Conservation (phyloP, 2,888 invertebrate genomes). For the Philereme transversata region DNA sequence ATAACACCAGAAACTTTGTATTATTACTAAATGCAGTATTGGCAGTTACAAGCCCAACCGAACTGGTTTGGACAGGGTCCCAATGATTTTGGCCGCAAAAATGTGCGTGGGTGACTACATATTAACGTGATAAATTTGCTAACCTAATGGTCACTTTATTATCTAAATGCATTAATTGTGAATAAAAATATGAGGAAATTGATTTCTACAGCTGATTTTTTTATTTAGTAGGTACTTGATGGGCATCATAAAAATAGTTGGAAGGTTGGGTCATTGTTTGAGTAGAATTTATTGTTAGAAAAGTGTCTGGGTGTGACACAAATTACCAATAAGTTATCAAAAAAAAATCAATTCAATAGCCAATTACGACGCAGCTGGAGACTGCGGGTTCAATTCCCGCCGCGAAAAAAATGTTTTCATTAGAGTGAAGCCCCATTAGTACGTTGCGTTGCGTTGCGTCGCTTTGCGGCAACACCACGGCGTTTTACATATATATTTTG, state of each 20-base stretch:
- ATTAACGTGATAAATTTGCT: slow-evolving; percentile 11
- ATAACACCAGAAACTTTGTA: too few species aligned
- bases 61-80: slow-evolving; percentile 26
- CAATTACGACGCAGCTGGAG: too few species aligned
- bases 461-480: too few species aligned
- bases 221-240: slow-evolving; percentile 4
- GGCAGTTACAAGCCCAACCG: slow-evolving; percentile 14
- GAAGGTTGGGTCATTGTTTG: background rate
- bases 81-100: slow-evolving; percentile 19
- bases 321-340: too few species aligned
- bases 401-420: too few species aligned
- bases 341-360: too few species aligned
- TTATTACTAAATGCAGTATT: slow-evolving; percentile 17
- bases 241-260: slow-evolving; percentile 2
- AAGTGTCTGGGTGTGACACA: background rate
- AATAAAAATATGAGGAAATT: background rate
- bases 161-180: slow-evolving; percentile 1
- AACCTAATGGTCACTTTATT: slow-evolving; percentile 11
- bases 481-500: too few species aligned
- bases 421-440: too few species aligned
- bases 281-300: too few species aligned
- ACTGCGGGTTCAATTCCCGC: too few species aligned
- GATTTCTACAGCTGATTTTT: background rate
- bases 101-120: slow-evolving; percentile 22
- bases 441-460: too few species aligned